A percentile compares a stretch with the other conserved stretches of the same genome.
Conservation (phyloP, 1,140 invertebrate species). For the Lepidurus couesii region DNA sequence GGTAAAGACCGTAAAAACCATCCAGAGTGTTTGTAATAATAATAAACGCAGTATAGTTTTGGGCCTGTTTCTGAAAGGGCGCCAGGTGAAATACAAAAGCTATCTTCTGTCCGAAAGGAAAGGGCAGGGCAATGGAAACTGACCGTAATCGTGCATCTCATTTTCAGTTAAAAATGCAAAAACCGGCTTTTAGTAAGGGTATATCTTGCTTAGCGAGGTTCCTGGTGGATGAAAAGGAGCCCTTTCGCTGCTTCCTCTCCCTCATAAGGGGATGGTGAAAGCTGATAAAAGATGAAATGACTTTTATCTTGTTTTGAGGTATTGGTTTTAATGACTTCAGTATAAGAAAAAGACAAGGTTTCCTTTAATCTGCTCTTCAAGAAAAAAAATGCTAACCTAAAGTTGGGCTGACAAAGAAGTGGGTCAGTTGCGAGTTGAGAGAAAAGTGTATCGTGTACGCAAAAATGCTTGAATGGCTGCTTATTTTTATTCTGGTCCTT, state of each 20-base stretch:
- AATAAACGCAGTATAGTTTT: neutral
- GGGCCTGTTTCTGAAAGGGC: neutral
- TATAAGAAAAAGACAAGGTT: too few relatives aligned
- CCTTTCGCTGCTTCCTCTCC: neutral
- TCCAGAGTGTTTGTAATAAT: neutral
- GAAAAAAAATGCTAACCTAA: too few relatives aligned
- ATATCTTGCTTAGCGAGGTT: neutral
- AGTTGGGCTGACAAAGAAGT: too few relatives aligned
- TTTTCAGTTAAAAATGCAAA: neutral
- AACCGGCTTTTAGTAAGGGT: neutral
- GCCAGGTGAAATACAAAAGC: conserved; percentile 10
- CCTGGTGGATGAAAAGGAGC: neutral
- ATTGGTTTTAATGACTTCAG: too few relatives aligned
- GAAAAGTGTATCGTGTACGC: too few relatives aligned
- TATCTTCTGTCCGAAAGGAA: neutral
- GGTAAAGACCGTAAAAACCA: neutral
- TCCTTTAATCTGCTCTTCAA: too few relatives aligned
- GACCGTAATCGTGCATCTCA: neutral
- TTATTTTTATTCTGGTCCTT: too few relatives aligned
- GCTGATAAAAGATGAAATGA: too few relatives aligned
- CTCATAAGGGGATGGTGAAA: neutral
- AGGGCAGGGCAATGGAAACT: neutral
- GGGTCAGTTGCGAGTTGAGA: too few relatives aligned
- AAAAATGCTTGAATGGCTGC: too few relatives aligned
- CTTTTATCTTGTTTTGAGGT: too few relatives aligned